Evolutionary conservation across 2,797 vertebrate genomes (phyloP).

Genomic region (Bradypodion pumilum): DNA sequence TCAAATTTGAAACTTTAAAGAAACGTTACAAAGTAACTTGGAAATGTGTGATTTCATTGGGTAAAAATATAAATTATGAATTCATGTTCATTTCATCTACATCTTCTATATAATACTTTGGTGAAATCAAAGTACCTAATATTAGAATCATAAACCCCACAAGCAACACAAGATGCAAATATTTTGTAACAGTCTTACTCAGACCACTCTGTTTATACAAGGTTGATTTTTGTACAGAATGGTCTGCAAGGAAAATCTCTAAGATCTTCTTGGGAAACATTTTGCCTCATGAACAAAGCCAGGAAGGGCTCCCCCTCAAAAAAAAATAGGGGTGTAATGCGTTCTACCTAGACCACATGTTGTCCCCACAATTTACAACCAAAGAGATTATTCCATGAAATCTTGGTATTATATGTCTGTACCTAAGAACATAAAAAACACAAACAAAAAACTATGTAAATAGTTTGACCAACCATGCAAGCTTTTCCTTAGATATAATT

Average conservation of each 20-base stretch:
- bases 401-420: too few relatives aligned
- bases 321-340: too few relatives aligned
- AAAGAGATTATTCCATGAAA: too few relatives aligned
- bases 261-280: background rate
- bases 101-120: background rate
- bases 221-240: background rate
- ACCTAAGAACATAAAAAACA: background rate
- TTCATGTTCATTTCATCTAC: slow-evolving; percentile 2
- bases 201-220: background rate
- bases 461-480: too few relatives aligned
- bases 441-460: too few relatives aligned
- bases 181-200: too few relatives aligned
- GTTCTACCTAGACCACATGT: too few relatives aligned
- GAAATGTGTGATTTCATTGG: slow-evolving; percentile 44
- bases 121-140: background rate
- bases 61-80: slow-evolving; percentile 25
- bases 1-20: slow-evolving; percentile 33
- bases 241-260: background rate
- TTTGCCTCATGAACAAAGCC: too few relatives aligned
- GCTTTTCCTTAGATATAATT: background rate
- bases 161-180: background rate
- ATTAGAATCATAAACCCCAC: background rate
- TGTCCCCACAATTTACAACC: too few relatives aligned
- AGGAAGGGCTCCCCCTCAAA: too few relatives aligned
- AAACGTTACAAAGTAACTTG: slow-evolving; percentile 25